Evolutionary conservation across 2,888 invertebrate species (phyloP).

Genomic region (Hypomecis atomaria): DNA sequence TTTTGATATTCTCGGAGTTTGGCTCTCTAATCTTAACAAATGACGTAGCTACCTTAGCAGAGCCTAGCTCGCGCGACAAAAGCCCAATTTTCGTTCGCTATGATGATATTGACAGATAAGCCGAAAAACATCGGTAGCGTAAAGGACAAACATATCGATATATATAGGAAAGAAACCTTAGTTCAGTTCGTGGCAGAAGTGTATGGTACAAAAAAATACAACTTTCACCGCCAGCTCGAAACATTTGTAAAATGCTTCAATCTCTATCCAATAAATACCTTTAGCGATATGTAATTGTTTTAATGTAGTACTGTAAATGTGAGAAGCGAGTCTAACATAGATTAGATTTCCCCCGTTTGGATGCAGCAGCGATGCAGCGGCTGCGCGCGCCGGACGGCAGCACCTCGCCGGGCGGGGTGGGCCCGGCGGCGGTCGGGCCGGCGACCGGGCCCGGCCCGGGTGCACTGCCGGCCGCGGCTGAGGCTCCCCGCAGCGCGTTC

Average conservation of each 20-base stretch:
- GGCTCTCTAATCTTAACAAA: too few species aligned
- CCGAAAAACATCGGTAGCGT: too few species aligned
- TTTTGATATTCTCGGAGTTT: too few species aligned
- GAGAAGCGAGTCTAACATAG: slow-evolving; percentile 37
- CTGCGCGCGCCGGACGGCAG: slow-evolving; percentile 63
- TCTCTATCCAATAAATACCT: neutral
- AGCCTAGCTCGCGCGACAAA: too few species aligned
- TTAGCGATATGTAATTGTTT: neutral
- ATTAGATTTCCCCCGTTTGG: slow-evolving; percentile 25
- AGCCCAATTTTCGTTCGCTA: too few species aligned
- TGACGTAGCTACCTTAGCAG: too few species aligned
- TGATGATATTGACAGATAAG: too few species aligned
- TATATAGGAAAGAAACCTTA: too few species aligned
- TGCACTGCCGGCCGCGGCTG: slow-evolving; percentile 55
- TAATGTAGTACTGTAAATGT: neutral
- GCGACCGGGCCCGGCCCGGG: slow-evolving; percentile 42
- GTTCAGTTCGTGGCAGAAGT: too few species aligned
- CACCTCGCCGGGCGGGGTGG: slow-evolving; percentile 44
- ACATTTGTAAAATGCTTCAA: neutral
- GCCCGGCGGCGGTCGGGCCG: slow-evolving; percentile 52
- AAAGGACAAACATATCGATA: too few species aligned
- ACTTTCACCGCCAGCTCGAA: too few species aligned
- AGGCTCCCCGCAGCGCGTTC: slow-evolving; percentile 73
- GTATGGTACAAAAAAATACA: too few species aligned
- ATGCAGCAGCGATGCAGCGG: slow-evolving; percentile 76